Evolutionary conservation across 1,140 invertebrate genomes (phyloP).

Genomic region (Brachionus asplanchnoidis): DNA sequence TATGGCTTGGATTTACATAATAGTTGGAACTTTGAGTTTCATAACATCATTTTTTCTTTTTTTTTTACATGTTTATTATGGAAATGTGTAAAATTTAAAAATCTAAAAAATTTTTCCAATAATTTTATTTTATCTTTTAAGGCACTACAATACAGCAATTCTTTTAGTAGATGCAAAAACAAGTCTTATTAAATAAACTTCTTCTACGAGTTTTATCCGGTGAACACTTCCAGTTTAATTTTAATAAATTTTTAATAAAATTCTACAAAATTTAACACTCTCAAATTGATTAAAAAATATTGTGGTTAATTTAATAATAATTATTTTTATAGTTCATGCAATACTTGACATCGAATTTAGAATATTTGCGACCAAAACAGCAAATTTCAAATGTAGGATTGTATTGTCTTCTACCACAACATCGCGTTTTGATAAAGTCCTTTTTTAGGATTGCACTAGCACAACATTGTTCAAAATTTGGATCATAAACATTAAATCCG

Average conservation of each 20-base stretch:
- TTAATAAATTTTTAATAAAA: neutral
- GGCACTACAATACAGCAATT: constrained; percentile 25
- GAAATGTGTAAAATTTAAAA: neutral
- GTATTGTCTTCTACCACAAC: neutral
- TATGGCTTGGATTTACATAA: constrained; percentile 92
- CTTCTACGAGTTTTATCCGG: neutral
- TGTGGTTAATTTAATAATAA: too few species aligned
- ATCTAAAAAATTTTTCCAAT: neutral
- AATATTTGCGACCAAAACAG: neutral
- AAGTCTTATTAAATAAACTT: neutral
- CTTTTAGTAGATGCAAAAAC: constrained; percentile 2
- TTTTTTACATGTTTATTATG: constrained; percentile 68
- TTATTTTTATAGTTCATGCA: neutral
- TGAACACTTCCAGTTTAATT: neutral
- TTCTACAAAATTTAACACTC: neutral
- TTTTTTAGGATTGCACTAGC: neutral
- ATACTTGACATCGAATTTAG: neutral
- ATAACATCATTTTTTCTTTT: constrained; percentile 84
- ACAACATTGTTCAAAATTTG: neutral
- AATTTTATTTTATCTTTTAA: neutral
- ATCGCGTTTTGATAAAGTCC: neutral
- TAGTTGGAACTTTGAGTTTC: constrained; percentile 88
- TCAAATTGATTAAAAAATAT: neutral
- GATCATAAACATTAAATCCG: neutral
- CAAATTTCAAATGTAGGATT: neutral